Evolutionary conservation across 92 coral and sea anemone species (phyloP).

Genomic region (Umimayanthus kanabou): DNA sequence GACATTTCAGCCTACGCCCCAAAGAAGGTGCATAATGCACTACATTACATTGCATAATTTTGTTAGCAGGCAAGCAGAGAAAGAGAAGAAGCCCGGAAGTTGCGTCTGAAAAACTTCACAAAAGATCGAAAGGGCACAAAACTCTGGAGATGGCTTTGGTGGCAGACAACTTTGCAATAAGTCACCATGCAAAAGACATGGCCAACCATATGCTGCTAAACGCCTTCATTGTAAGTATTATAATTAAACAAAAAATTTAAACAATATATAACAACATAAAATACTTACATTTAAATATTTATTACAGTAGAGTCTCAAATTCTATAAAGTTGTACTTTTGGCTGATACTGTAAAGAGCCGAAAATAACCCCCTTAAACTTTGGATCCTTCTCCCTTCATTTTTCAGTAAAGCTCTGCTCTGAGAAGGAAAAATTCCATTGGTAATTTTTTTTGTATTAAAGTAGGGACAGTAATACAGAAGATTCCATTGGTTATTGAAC

Average conservation of each 20-base stretch:
- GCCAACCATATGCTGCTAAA: conserved; percentile 50
- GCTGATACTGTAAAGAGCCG: no score
- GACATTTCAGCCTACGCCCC: no score
- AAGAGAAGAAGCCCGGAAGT: not conserved
- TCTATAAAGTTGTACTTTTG: no score
- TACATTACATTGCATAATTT: not conserved
- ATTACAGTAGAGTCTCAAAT: no score
- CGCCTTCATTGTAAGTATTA: conserved; percentile 56
- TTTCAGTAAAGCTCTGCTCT: no score
- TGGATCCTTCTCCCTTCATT: not conserved
- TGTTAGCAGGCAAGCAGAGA: not conserved
- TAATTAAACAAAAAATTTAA: not conserved
- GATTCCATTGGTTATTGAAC: no score
- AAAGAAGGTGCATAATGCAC: no score
- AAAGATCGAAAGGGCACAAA: conserved; percentile 40
- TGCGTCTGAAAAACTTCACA: not conserved
- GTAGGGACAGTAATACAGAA: no score
- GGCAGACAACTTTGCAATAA: conserved; percentile 63
- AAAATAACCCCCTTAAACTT: not conserved
- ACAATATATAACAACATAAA: not conserved
- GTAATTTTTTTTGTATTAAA: no score
- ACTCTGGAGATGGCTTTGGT: conserved; percentile 55
- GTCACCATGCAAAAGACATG: conserved; percentile 45
- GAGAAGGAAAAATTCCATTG: no score
- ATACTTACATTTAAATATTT: not conserved